phyloP scores from a whole-genome alignment of 2,888 invertebrate species.

The Andricus quercusramuli region DNA sequence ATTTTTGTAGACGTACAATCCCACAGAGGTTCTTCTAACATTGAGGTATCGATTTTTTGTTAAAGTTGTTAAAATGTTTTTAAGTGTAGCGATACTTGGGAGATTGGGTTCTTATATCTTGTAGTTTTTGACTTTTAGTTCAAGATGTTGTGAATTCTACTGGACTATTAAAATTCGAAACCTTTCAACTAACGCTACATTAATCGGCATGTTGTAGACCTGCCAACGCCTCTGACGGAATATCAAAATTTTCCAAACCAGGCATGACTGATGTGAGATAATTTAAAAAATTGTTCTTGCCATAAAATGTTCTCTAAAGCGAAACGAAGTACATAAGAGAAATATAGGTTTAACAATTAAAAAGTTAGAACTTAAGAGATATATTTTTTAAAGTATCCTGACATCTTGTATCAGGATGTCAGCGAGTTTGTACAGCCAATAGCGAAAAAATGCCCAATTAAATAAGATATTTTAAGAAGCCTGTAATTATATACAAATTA shows the following conservation, averaged over 20 bases:
- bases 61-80: slow-evolving; percentile 22
- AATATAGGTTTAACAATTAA: slow-evolving; percentile 45
- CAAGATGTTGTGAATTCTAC: not conserved
- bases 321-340: slow-evolving; percentile 27
- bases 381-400: slow-evolving; percentile 49
- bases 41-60: not conserved
- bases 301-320: slow-evolving; percentile 55
- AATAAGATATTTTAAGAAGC: slow-evolving; percentile 1
- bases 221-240: not conserved
- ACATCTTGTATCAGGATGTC: slow-evolving; percentile 74
- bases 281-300: slow-evolving; percentile 53
- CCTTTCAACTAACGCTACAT: not conserved
- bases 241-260: not conserved
- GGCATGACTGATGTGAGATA: slow-evolving; percentile 36
- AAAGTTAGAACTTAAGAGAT: slow-evolving; percentile 56
- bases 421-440: slow-evolving; percentile 66
- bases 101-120: not conserved
- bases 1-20: too few species aligned
- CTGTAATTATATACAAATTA: slow-evolving; percentile 54
- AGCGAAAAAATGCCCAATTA: slow-evolving; percentile 49
- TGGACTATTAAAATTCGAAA: not conserved
- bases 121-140: not conserved
- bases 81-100: not conserved
- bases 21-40: too few species aligned
- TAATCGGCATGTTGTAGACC: not conserved